Conservation (phyloP, 2,888 invertebrate species). For the Agapetus fuscipes region DNA sequence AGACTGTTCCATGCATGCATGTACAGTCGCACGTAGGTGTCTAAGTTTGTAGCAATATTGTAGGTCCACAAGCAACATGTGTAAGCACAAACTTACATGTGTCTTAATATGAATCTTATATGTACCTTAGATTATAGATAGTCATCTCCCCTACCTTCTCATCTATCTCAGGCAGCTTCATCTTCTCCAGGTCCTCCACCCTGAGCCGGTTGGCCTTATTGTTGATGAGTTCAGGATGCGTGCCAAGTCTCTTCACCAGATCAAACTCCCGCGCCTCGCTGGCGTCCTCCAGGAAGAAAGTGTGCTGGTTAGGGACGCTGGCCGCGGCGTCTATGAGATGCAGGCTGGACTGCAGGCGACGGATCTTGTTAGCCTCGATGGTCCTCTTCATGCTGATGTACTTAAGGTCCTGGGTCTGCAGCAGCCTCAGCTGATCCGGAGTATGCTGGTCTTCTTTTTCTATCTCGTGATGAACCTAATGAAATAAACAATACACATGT, state of each 20-base stretch:
- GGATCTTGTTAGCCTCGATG: slow-evolving; percentile 62
- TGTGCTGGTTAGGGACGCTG: slow-evolving; percentile 62
- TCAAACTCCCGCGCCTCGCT: slow-evolving; percentile 54
- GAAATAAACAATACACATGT: slow-evolving; percentile 7
- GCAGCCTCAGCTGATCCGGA: slow-evolving; percentile 74
- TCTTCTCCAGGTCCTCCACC: slow-evolving; percentile 46
- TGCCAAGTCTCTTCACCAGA: slow-evolving; percentile 60
- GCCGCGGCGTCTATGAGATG: slow-evolving; percentile 73
- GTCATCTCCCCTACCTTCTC: too few relatives aligned
- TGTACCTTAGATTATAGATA: too few relatives aligned
- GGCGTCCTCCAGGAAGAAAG: slow-evolving; percentile 65
- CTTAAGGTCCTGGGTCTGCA: slow-evolving; percentile 86
- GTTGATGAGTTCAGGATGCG: slow-evolving; percentile 60
- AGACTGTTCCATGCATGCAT: too few relatives aligned
- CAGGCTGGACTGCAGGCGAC: slow-evolving; percentile 63
- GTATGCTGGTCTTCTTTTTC: slow-evolving; percentile 64
- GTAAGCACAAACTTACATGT: too few relatives aligned
- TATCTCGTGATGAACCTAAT: slow-evolving; percentile 54
- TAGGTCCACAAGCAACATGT: too few relatives aligned
- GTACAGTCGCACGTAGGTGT: too few relatives aligned
- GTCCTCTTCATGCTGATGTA: slow-evolving; percentile 82
- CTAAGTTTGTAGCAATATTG: too few relatives aligned
- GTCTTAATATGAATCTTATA: too few relatives aligned
- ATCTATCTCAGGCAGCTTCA: slow-evolving; percentile 49
- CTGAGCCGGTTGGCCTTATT: slow-evolving; percentile 62